Conservation (phyloP, 1,140 invertebrate species). For the Dendrolimus kikuchii region DNA sequence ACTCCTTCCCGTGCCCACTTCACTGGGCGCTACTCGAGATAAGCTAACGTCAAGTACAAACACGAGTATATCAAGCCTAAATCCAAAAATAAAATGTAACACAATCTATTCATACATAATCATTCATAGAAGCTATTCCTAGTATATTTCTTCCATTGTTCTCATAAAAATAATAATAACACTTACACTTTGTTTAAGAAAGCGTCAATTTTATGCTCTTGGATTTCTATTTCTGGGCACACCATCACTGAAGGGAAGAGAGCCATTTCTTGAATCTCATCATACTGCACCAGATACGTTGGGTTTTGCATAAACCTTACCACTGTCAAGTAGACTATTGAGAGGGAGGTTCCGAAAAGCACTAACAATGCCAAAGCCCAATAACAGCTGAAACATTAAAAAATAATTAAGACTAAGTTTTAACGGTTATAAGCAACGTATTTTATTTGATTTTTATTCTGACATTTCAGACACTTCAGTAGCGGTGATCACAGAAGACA, state of each 20-base stretch:
- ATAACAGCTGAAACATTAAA: conserved; percentile 18
- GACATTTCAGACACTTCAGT: neutral
- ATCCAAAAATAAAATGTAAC: no score
- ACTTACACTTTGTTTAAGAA: conserved; percentile 32
- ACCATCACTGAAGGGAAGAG: conserved; percentile 33
- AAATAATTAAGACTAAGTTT: neutral
- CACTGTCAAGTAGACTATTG: conserved; percentile 21
- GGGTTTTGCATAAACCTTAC: conserved; percentile 29
- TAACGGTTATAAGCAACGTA: no score
- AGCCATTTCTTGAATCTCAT: conserved; percentile 3
- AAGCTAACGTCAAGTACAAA: no score
- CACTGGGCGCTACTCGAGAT: no score
- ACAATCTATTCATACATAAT: no score
- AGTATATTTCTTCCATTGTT: no score
- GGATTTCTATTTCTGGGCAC: conserved; percentile 34
- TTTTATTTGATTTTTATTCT: no score
- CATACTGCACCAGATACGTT: conserved; percentile 24
- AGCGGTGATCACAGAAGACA: neutral
- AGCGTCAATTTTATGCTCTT: conserved; percentile 24
- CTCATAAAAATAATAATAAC: neutral
- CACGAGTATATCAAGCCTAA: no score
- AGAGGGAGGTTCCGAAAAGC: conserved; percentile 17
- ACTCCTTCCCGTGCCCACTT: no score
- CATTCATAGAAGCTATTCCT: no score
- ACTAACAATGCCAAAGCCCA: conserved; percentile 19